Conservation (phyloP, 2,113 vertebrate species). For the Halichoerus grypus region DNA sequence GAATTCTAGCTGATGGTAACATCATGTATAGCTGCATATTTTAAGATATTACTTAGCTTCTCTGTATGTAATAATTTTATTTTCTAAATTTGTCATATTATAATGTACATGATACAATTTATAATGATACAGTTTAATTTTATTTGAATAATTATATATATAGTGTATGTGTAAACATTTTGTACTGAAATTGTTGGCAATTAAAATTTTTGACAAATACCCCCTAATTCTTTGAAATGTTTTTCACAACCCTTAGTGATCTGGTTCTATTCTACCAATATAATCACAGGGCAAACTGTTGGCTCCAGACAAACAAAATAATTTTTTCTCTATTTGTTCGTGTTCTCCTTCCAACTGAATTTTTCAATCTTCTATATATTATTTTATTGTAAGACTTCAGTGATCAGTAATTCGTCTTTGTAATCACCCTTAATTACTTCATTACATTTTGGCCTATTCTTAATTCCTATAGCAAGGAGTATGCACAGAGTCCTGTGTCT, state of each 20-base stretch:
- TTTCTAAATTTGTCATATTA: not conserved
- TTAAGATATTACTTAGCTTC: not conserved
- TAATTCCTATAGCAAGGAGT: not conserved
- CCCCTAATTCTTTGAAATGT: not conserved
- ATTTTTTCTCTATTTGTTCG: not conserved
- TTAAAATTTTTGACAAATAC: not conserved
- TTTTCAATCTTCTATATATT: not conserved
- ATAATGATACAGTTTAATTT: not conserved
- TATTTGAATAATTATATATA: not conserved
- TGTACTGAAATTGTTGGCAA: not conserved
- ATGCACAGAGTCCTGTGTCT: not conserved
- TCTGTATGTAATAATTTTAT: not conserved
- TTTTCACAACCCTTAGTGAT: not conserved
- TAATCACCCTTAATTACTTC: conserved; percentile 1
- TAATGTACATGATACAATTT: not conserved
- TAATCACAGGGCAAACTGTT: not conserved
- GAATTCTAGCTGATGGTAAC: not conserved
- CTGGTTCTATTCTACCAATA: not conserved
- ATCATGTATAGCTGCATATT: not conserved
- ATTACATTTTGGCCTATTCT: not conserved
- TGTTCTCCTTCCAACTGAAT: not conserved
- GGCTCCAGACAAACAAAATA: not conserved
- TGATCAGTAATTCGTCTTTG: not conserved
- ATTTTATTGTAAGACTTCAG: not conserved
- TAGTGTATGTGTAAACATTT: not conserved